Evolutionary conservation across 2,797 vertebrate genomes (phyloP), one percentile per base, ranked within the genome.

Genomic region (Lacerta viridis): DNA sequence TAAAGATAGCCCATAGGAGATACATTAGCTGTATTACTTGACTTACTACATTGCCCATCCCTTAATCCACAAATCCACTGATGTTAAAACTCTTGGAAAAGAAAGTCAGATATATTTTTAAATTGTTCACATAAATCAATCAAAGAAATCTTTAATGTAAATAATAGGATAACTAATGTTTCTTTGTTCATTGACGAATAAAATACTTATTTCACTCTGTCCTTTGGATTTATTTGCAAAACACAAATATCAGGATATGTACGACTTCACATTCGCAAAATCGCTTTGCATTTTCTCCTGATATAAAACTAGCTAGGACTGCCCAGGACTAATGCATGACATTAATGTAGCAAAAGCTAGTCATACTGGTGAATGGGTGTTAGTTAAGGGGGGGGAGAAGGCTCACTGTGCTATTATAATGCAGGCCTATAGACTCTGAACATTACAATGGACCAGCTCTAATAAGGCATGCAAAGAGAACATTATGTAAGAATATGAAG

Each of bases 131-230:
- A 78, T 88, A 90, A 92, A 91, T 11, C 0, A 33, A 82, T 27
- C 46, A 80, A 39, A 92, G 87, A 90, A 94, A 86, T 90, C 0
- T 84, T 81, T 80, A 85, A 25, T 93, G 66, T 91, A 92, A 91
- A 84, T 90, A 86, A 88, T 90, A 84, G 74, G 29, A 91, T 90
- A 91, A 86, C 92, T 92, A 88, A 61, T 95, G 80, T 75, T 92
- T 89, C 89, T 61, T 20, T 71, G 13, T 50, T 15, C 81, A 87
- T 86, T 92, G 94, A 93, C 93, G 79, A 96, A 94, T 96, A 95
- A 96, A 95, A 94, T 89, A 93, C 64, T 83, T 96, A 80, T 90
- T 86, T 87, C 41, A 76, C 13, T 5, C 13, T 46, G 1, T 72
- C 41, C 11, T 69, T 74, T 72, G 11, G 17, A 74, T 8, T 41